phyloP scores from a whole-genome alignment of 2,888 invertebrate genomes.

The Hydropsyche betteni region DNA sequence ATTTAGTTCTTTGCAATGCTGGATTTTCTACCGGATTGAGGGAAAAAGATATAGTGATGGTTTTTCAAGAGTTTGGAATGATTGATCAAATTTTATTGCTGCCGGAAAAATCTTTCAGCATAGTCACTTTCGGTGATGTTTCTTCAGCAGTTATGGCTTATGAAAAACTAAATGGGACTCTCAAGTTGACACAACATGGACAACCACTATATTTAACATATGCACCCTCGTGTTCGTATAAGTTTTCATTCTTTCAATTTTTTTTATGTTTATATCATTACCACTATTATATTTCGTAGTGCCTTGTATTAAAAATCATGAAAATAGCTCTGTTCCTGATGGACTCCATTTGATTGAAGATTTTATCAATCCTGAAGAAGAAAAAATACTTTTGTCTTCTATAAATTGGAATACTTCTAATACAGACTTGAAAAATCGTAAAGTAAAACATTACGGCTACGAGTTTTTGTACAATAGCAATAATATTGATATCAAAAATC shows the following conservation, averaged over 20 bases:
- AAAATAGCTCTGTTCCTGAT: conserved; percentile 64
- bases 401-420: conserved; percentile 65
- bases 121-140: conserved; percentile 69
- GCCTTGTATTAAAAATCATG: conserved; percentile 58
- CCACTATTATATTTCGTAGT: conserved; percentile 54
- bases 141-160: conserved; percentile 68
- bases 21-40: conserved; percentile 84
- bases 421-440: conserved; percentile 77
- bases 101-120: conserved; percentile 84
- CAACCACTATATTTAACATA: conserved; percentile 74
- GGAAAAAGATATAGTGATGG: conserved; percentile 69
- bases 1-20: conserved; percentile 83
- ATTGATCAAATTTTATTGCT: conserved; percentile 74
- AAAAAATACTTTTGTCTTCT: conserved; percentile 67
- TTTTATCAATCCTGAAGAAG: conserved; percentile 78
- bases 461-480: conserved; percentile 90
- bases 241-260: conserved; percentile 36
- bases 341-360: conserved; percentile 77
- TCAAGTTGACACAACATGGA: conserved; percentile 67
- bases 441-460: conserved; percentile 91
- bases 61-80: conserved; percentile 65
- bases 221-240: conserved; percentile 67
- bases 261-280: conserved; percentile 5
- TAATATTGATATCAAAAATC: conserved; percentile 78
- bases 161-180: conserved; percentile 68